Percentiles rank a stretch among this genome's conserved stretches.
phyloP scores from a whole-genome alignment of 2,113 vertebrate genomes.

The Astur gentilis region DNA sequence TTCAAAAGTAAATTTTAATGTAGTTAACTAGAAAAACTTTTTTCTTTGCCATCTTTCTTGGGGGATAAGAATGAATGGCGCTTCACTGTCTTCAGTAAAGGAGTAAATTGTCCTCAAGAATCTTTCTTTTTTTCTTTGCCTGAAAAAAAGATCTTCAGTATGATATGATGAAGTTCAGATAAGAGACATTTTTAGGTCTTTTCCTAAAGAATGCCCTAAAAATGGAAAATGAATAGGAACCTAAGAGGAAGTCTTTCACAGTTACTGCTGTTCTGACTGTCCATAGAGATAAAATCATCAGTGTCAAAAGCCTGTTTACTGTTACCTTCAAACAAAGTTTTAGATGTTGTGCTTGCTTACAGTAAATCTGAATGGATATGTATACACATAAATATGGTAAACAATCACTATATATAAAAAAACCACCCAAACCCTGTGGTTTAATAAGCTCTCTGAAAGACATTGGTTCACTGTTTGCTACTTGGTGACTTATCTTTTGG shows the following conservation, averaged over 20 bases:
- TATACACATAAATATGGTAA: neutral
- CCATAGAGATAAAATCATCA: neutral
- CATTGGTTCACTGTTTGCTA: neutral
- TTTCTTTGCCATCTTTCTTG: slow-evolving; percentile 76
- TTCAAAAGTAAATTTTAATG: neutral
- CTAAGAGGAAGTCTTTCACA: neutral
- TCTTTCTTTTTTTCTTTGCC: slow-evolving; percentile 22
- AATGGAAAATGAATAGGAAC: slow-evolving; percentile 66
- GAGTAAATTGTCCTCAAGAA: slow-evolving; percentile 41
- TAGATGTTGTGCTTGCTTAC: neutral
- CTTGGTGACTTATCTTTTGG: slow-evolving; percentile 9
- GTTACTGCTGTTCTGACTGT: neutral
- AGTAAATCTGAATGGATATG: neutral
- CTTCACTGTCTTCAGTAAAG: slow-evolving; percentile 70
- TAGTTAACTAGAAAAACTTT: neutral
- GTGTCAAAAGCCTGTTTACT: neutral
- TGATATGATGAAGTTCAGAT: slow-evolving; percentile 71
- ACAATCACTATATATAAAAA: neutral
- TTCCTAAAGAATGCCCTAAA: slow-evolving; percentile 70
- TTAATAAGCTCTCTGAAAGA: neutral
- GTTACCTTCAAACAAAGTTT: neutral
- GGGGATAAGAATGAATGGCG: slow-evolving; percentile 73
- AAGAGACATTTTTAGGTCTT: slow-evolving; percentile 71
- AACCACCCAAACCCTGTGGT: neutral
- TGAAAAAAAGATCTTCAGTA: slow-evolving; percentile 55